A percentile compares a stretch with the other conserved stretches of the same genome.
Evolutionary conservation across 2,113 vertebrate genomes (phyloP).

Genomic region (Rissa tridactyla): DNA sequence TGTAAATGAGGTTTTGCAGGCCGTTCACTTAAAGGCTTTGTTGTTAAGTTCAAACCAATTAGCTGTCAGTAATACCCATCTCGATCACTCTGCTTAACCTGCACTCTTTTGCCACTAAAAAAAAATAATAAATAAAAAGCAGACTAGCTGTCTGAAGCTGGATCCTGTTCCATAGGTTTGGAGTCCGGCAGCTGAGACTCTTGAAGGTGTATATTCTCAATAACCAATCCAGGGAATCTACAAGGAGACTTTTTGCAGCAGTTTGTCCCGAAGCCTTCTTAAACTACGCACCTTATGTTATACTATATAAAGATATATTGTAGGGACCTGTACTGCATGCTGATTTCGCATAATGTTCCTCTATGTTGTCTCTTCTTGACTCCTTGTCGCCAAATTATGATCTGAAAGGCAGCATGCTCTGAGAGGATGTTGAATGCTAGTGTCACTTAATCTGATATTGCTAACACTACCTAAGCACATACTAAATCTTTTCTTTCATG

Average conservation of each 20-base stretch:
- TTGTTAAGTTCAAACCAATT: slow-evolving; percentile 37
- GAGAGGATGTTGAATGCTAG: not conserved
- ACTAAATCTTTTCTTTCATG: not conserved
- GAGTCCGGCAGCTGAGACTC: not conserved
- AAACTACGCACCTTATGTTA: fast-evolving
- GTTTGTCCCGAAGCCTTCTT: not conserved
- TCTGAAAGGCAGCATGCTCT: not conserved
- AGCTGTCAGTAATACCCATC: slow-evolving; percentile 2
- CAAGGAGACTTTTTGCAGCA: not conserved
- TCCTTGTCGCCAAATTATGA: not conserved
- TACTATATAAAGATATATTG: fast-evolving
- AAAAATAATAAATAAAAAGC: not conserved
- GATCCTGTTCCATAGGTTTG: not conserved
- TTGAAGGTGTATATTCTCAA: not conserved
- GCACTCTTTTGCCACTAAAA: not conserved
- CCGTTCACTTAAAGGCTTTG: slow-evolving; percentile 35
- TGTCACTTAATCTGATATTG: not conserved
- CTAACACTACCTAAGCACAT: not conserved
- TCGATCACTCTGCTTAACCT: not conserved
- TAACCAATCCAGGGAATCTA: not conserved
- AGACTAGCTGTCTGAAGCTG: not conserved
- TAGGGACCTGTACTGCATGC: not conserved
- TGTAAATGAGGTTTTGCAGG: slow-evolving; percentile 47
- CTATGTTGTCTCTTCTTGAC: not conserved
- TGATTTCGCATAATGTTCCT: not conserved